These are phyloP conservation scores for Chrysomela aeneicollis DNA, from an alignment of 2,888 invertebrate species.

Conservation along the genomic window DNA sequence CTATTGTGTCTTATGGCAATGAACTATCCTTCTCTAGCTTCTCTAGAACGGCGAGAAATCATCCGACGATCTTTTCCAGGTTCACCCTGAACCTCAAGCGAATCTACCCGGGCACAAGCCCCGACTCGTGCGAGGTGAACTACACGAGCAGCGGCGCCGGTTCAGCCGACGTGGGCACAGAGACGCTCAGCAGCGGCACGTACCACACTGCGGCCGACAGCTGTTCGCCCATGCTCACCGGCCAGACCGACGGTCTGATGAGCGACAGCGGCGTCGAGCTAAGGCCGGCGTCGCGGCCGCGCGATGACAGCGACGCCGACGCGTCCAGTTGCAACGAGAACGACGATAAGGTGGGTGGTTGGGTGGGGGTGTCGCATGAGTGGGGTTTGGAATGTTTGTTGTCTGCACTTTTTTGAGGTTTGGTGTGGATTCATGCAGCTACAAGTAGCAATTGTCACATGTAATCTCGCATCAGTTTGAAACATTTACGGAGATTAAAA, in stretches of 20 bases:
- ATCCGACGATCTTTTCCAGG: slow-evolving; percentile 59
- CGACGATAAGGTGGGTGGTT: slow-evolving; percentile 67
- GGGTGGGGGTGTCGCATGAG: slow-evolving; percentile 30
- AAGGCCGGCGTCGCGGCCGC: slow-evolving; percentile 53
- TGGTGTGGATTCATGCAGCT: too few species aligned
- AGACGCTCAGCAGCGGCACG: slow-evolving; percentile 65
- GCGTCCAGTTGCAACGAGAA: slow-evolving; percentile 71
- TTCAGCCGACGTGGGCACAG: slow-evolving; percentile 46
- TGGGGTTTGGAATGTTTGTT: too few species aligned
- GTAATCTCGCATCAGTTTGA: too few species aligned
- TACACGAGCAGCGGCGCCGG: slow-evolving; percentile 49
- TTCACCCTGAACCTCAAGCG: slow-evolving; percentile 74
- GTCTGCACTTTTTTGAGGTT: too few species aligned
- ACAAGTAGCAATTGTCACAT: too few species aligned
- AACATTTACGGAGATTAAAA: too few species aligned
- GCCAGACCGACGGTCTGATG: slow-evolving; percentile 57
- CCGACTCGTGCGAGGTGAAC: slow-evolving; percentile 55
- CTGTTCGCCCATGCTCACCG: slow-evolving; percentile 49
- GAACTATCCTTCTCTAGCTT: too few species aligned
- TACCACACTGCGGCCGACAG: slow-evolving; percentile 76
- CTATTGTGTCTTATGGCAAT: too few species aligned
- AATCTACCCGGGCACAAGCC: slow-evolving; percentile 56
- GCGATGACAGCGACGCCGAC: slow-evolving; percentile 69
- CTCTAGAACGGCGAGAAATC: too few species aligned
- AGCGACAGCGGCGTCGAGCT: slow-evolving; percentile 66